A percentile compares a stretch with the other conserved stretches of the same genome.
Conservation (phyloP, 92 coral and sea anemone genomes). For the Siderastrea radians region DNA sequence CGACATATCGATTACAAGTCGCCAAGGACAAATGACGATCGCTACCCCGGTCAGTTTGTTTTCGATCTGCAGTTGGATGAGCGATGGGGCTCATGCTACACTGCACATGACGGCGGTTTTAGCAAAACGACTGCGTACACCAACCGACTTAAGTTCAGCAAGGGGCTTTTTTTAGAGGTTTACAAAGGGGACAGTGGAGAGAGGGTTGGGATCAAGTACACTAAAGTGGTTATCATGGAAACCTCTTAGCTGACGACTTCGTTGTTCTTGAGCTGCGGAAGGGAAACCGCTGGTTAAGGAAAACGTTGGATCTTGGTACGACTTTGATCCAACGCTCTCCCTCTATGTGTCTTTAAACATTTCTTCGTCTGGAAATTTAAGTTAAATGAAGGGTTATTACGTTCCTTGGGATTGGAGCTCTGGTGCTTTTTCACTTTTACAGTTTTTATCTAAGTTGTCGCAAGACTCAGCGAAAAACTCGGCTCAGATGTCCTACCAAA, state of each 20-base stretch:
- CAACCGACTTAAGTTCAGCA: constrained; percentile 34
- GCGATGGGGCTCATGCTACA: constrained; percentile 57
- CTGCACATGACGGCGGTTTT: constrained; percentile 58
- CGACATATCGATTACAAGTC: background rate
- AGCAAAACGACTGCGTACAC: constrained; percentile 15
- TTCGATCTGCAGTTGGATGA: constrained; percentile 30
- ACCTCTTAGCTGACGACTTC: background rate
- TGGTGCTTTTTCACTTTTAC: too few relatives aligned
- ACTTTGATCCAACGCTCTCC: too few relatives aligned
- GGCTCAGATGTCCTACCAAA: too few relatives aligned
- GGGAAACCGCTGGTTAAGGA: too few relatives aligned
- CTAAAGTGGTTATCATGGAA: constrained; percentile 25
- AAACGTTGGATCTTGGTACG: background rate
- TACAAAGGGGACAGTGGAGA: constrained; percentile 41
- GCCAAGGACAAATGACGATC: background rate
- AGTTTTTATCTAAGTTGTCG: too few relatives aligned
- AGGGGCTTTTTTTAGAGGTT: constrained; percentile 57
- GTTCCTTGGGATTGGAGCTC: too few relatives aligned
- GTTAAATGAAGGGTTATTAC: too few relatives aligned
- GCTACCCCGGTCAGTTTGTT: constrained; percentile 30
- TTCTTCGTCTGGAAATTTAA: too few relatives aligned
- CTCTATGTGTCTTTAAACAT: too few relatives aligned
- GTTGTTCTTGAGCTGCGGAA: too few relatives aligned
- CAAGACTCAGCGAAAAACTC: too few relatives aligned
- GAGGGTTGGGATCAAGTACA: constrained; percentile 46